Percentiles rank a stretch among this genome's conserved stretches.
Evolutionary conservation across 2,888 invertebrate genomes (phyloP).

Genomic region (Seladonia tumulorum): DNA sequence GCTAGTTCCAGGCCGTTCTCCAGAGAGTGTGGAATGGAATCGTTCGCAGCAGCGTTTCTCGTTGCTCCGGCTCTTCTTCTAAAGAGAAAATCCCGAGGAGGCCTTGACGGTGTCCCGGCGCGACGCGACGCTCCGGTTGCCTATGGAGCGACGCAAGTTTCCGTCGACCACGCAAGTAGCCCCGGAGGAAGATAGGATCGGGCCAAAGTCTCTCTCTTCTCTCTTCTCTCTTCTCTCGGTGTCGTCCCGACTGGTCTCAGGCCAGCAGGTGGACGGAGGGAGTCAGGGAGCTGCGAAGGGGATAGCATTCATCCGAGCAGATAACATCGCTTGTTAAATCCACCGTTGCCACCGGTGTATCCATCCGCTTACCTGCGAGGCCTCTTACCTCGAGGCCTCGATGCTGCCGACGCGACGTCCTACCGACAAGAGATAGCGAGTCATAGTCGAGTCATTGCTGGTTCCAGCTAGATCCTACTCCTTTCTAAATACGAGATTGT

Average conservation of each 20-base stretch:
- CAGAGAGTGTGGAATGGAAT: neutral
- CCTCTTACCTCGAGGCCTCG: constrained; percentile 45
- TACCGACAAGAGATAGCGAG: constrained; percentile 78
- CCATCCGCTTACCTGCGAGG: constrained; percentile 73
- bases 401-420: constrained; percentile 78
- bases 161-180: constrained; percentile 4
- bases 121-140: constrained; percentile 15
- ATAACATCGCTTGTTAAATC: constrained; percentile 84
- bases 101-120: constrained; percentile 12
- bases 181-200: constrained; percentile 74
- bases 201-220: constrained; percentile 38
- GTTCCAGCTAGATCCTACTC: constrained; percentile 31
- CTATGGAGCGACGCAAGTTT: constrained; percentile 62
- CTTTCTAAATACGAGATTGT: constrained; percentile 49
- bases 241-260: neutral
- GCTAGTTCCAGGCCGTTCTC: neutral
- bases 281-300: constrained; percentile 66
- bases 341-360: constrained; percentile 73
- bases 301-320: constrained; percentile 82
- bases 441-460: constrained; percentile 56
- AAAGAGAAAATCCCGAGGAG: constrained; percentile 38
- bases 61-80: neutral
- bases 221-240: neutral
- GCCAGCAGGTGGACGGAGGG: constrained; percentile 60
- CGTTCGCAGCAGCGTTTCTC: constrained; percentile 9